Conservation (phyloP, 2,888 invertebrate species). For the Trichogramma dendrolimi region DNA sequence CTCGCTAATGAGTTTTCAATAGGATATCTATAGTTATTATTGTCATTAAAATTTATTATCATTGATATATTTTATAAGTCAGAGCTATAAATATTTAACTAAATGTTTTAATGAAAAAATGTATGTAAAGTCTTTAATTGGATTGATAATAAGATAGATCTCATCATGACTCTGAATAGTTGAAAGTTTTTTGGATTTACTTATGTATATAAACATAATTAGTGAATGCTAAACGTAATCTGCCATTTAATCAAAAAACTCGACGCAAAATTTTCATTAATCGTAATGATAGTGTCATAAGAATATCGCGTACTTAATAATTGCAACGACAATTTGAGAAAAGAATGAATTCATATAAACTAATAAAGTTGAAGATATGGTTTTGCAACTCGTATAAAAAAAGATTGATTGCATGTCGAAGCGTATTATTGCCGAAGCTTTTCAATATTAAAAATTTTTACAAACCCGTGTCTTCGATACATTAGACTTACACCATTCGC, state of each 20-base stretch:
- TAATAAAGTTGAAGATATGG: background rate
- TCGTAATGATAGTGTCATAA: conserved; percentile 1
- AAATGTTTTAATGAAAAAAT: no score
- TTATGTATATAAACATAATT: no score
- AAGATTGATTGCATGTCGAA: background rate
- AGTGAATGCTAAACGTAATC: no score
- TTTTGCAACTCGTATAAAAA: background rate
- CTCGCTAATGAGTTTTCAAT: no score
- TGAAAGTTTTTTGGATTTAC: no score
- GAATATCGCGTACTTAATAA: background rate
- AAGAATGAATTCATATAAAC: background rate
- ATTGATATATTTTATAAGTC: no score
- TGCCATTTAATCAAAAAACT: no score
- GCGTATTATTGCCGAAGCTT: no score
- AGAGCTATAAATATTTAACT: no score
- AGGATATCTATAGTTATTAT: background rate
- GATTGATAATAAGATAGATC: no score
- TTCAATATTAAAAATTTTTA: background rate
- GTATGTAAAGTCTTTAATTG: no score
- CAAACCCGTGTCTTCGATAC: conserved; percentile 19
- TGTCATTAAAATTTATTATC: conserved; percentile 14
- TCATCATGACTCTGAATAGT: no score
- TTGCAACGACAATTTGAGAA: background rate
- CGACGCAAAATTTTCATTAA: conserved; percentile 12
- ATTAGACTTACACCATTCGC: background rate